phyloP scores from a whole-genome alignment of 2,888 invertebrate genomes.

The Andrena dorsata region DNA sequence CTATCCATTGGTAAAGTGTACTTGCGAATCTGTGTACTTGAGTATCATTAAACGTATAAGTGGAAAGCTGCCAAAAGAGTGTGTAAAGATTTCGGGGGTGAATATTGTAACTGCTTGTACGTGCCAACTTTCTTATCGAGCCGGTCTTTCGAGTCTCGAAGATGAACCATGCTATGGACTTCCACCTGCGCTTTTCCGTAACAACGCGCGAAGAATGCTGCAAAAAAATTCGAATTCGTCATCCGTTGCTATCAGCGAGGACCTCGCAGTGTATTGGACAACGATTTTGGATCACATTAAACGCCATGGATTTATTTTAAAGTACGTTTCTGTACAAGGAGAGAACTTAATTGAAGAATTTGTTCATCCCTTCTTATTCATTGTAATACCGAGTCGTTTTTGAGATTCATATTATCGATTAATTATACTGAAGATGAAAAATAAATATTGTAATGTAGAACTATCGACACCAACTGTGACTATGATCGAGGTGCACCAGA shows the following conservation, averaged over 20 bases:
- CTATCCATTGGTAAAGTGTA: too few species aligned
- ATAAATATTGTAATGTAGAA: neutral
- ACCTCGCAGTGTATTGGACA: too few species aligned
- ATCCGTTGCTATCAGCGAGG: neutral
- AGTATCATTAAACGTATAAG: neutral
- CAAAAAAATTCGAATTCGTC: conserved; percentile 3
- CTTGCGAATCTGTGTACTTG: too few species aligned
- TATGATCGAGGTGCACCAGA: neutral
- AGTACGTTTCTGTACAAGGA: too few species aligned
- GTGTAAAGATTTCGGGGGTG: neutral
- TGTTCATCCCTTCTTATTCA: too few species aligned
- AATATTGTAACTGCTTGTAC: conserved; percentile 35
- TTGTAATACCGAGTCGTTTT: too few species aligned
- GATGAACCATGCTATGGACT: conserved; percentile 13
- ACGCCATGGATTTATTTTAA: too few species aligned
- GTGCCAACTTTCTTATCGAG: conserved; percentile 8
- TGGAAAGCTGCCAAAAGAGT: neutral
- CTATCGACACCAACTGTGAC: neutral
- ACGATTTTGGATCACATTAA: too few species aligned
- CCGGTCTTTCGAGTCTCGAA: conserved; percentile 1
- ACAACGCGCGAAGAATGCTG: conserved; percentile 13
- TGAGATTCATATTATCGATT: too few species aligned
- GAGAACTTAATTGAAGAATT: too few species aligned
- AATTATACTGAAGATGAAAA: neutral
- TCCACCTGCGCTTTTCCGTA: conserved; percentile 6